Evolutionary conservation across 2,888 invertebrate species (phyloP), one percentile per base, ranked within the genome.

Genomic region (Synanthedon myopaeformis): DNA sequence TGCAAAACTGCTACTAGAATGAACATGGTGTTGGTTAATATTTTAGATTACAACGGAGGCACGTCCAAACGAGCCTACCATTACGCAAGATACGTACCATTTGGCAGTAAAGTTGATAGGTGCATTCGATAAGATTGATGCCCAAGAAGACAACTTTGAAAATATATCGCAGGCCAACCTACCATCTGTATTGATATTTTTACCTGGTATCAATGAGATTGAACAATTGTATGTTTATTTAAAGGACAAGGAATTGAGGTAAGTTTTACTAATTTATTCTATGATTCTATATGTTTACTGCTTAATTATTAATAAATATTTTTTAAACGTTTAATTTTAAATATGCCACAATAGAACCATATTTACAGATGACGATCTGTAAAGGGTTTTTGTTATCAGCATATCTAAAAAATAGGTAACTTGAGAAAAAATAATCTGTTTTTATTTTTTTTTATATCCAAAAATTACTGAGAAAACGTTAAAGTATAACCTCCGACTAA

Each of bases 191-290:
- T 88, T 98, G 0, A 91, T 97, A 53, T 98, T 98, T 76, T 76
- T 98, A 59, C 98, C 98, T 0, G 98, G 96, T 51, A 91, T 96
- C 53, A 83, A 90, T 63, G 96, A 97, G 86, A 96, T 96, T 55
- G 94, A 95, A 69, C 91, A 91, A 54, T 82, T 93, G 65, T 90
- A 90, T 66, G 83, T 74, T 4, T 76, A 74, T 42, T 67, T 87
- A 42, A 74, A 65, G 14, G 72, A 85, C 59, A 4, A 45, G 3
- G 54, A 53, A 0, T 59, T 80, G 50, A 76, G 83, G 86, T 81
- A 64, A 65, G 51, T 54, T 19, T 51, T 35, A 35, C 35, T 35
- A 35, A 35, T 35, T 17, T 51, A 6, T n/a, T 51, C 10, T 35
- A 13, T 19, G 52, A 6, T n/a, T 51, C 14, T 28, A n/a, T 11